Evolutionary conservation across 2,888 invertebrate species (phyloP).

Genomic region (Dione juno): DNA sequence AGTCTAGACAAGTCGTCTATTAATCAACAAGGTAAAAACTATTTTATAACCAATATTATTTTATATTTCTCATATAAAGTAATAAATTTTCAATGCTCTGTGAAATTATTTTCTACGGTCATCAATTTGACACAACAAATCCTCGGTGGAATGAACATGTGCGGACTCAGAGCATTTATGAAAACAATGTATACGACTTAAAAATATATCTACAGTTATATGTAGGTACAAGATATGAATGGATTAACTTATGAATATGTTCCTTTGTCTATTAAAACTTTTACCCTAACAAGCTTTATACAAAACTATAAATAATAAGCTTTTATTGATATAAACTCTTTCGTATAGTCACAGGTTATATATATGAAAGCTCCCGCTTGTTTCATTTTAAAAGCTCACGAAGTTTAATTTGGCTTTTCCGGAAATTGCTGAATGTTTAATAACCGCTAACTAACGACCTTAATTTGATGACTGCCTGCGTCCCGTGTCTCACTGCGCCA

Average conservation of each 20-base stretch:
- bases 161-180: background rate
- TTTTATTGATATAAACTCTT: background rate
- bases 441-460: conserved; percentile 35
- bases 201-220: too few relatives aligned
- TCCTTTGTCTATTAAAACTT: too few relatives aligned
- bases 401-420: conserved; percentile 19
- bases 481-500: conserved; percentile 2
- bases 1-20: too few relatives aligned
- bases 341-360: background rate
- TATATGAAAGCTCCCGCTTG: background rate
- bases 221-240: too few relatives aligned
- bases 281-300: too few relatives aligned
- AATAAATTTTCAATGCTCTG: background rate
- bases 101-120: background rate
- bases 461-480: conserved; percentile 23
- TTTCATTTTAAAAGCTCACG: conserved; percentile 26
- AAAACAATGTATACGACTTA: too few relatives aligned
- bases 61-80: background rate
- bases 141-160: background rate
- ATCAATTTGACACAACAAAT: background rate
- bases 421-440: conserved; percentile 32
- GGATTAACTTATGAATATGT: too few relatives aligned
- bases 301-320: background rate
- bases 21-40: too few relatives aligned
- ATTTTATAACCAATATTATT: too few relatives aligned